These are phyloP conservation scores for Actenoides lindsayi DNA, from an alignment of 2,113 vertebrate genomes.

Conservation along the genomic window DNA sequence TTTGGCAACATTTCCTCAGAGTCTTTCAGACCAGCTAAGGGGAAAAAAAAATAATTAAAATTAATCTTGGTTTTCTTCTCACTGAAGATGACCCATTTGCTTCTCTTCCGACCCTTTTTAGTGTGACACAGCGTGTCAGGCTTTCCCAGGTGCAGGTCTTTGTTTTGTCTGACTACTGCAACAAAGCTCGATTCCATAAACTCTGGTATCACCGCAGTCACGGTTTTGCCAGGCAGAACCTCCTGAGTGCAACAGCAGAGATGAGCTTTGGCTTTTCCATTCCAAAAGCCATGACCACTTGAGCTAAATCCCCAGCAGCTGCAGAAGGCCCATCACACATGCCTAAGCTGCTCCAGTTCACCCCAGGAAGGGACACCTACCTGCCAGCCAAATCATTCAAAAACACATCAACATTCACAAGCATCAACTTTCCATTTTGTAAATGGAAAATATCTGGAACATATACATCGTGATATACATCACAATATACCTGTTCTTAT, in stretches of 20 bases:
- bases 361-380: neutral
- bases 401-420: neutral
- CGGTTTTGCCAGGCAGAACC: neutral
- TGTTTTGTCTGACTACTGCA: neutral
- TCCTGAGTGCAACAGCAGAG: neutral
- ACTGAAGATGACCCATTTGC: fast-evolving
- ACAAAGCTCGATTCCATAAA: neutral
- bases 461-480: neutral
- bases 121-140: neutral
- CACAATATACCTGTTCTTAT: neutral
- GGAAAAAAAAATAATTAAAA: neutral
- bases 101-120: neutral
- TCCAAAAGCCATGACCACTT: neutral
- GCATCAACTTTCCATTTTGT: neutral
- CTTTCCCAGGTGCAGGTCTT: neutral
- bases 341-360: neutral
- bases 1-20: neutral
- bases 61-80: neutral
- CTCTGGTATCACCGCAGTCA: neutral
- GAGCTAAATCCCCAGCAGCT: neutral
- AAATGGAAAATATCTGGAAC: slow-evolving; percentile 10
- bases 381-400: neutral
- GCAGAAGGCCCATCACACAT: neutral
- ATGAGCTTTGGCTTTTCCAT: neutral
- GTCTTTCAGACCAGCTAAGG: neutral